Evolutionary conservation across 2,113 vertebrate species (phyloP).

Genomic region (Notarius lentiginosus): DNA sequence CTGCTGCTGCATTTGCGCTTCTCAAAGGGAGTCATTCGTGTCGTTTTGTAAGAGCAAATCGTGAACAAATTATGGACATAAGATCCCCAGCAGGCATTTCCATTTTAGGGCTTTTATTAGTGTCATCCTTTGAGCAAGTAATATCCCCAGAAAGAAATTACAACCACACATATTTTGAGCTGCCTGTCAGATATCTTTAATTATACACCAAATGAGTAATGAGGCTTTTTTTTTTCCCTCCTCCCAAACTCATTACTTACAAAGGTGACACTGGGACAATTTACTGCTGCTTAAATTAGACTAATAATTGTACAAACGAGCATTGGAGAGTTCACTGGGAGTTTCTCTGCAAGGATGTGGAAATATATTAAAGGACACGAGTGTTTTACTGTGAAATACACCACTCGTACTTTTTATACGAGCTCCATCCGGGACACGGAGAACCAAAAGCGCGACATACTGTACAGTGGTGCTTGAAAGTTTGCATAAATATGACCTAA

Average conservation of each 20-base stretch:
- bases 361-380: not conserved
- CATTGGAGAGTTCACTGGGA: not conserved
- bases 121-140: not conserved
- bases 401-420: too few species aligned
- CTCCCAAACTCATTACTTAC: slow-evolving; percentile 55
- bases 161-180: slow-evolving; percentile 24
- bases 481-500: too few species aligned
- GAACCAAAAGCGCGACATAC: too few species aligned
- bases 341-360: not conserved
- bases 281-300: slow-evolving; percentile 39
- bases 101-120: not conserved
- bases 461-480: too few species aligned
- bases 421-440: too few species aligned
- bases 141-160: slow-evolving; percentile 17
- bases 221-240: slow-evolving; percentile 46
- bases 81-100: not conserved
- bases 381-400: too few species aligned
- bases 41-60: not conserved
- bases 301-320: slow-evolving; percentile 28
- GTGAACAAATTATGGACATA: not conserved
- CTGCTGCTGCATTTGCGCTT: not conserved
- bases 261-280: slow-evolving; percentile 38
- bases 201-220: slow-evolving; percentile 58
- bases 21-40: not conserved
- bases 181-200: slow-evolving; percentile 61